Percentiles rank a stretch among this genome's conserved stretches.
Conservation (phyloP, 2,113 vertebrate species). For the Dasyurus viverrinus region DNA sequence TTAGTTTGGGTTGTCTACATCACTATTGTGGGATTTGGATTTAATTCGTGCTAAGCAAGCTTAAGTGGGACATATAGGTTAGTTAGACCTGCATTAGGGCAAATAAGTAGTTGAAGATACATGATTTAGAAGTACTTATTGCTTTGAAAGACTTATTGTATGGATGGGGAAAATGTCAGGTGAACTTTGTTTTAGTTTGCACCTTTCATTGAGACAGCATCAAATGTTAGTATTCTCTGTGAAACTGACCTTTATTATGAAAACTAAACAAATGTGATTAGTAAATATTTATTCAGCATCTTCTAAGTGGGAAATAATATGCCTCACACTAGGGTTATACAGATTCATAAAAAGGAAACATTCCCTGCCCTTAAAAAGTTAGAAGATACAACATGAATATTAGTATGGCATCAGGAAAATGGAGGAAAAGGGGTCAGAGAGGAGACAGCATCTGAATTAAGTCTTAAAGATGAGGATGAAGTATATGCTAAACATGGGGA, state of each 20-base stretch:
- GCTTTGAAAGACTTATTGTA: neutral
- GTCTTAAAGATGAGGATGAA: neutral
- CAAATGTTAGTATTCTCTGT: conserved; percentile 40
- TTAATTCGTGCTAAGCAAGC: neutral
- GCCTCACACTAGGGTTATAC: neutral
- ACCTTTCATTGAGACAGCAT: conserved; percentile 12
- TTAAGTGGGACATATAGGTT: neutral
- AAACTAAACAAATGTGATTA: neutral
- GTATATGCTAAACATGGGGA: neutral
- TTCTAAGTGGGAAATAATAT: neutral
- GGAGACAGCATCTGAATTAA: neutral
- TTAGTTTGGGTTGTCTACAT: conserved; percentile 48
- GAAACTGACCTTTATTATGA: conserved; percentile 27
- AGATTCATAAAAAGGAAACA: neutral
- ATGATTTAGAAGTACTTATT: neutral
- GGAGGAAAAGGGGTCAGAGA: neutral
- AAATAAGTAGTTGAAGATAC: neutral
- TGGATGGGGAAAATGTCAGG: neutral
- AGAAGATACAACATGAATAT: neutral
- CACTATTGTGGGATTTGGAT: conserved; percentile 24
- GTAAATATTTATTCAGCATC: neutral
- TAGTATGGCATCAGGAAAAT: neutral
- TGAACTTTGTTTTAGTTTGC: conserved; percentile 7
- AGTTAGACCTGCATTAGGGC: neutral
- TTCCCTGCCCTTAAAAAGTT: neutral